Conservation (phyloP, 2,888 invertebrate genomes). For the Linnaemya tessellans region DNA sequence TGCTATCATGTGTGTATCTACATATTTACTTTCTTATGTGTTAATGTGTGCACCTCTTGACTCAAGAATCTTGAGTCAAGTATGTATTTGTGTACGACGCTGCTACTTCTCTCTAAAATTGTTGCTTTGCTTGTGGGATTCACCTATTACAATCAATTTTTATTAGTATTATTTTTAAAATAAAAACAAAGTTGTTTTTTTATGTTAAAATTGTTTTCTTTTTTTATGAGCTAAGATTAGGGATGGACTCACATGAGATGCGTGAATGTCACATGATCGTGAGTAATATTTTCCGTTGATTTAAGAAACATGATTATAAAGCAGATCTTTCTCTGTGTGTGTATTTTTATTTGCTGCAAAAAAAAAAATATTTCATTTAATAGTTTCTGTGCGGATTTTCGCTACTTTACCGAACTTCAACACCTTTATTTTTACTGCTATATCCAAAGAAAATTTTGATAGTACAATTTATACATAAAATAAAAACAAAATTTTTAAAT, state of each 20-base stretch:
- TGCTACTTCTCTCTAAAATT: slow-evolving; percentile 5
- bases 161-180: slow-evolving; percentile 32
- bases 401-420: too few relatives aligned
- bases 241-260: not conserved
- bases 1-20: slow-evolving; percentile 1
- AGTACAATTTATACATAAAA: too few relatives aligned
- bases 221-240: slow-evolving; percentile 23
- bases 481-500: too few relatives aligned
- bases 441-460: too few relatives aligned
- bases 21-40: not conserved
- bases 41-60: not conserved
- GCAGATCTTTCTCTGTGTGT: too few relatives aligned
- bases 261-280: not conserved
- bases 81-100: slow-evolving; percentile 19
- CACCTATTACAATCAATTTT: slow-evolving; percentile 71
- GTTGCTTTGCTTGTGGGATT: slow-evolving; percentile 67
- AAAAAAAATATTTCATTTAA: too few relatives aligned
- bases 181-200: slow-evolving; percentile 6
- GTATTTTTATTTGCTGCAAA: too few relatives aligned
- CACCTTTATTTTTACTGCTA: too few relatives aligned
- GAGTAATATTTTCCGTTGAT: not conserved
- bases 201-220: slow-evolving; percentile 1
- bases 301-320: too few relatives aligned
- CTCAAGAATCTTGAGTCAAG: too few relatives aligned
- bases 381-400: too few relatives aligned